Percentiles rank a stretch among this genome's conserved stretches.
These are phyloP conservation scores for Callocephalon fimbriatum DNA, from an alignment of 2,113 vertebrate species.

Conservation along the genomic window DNA sequence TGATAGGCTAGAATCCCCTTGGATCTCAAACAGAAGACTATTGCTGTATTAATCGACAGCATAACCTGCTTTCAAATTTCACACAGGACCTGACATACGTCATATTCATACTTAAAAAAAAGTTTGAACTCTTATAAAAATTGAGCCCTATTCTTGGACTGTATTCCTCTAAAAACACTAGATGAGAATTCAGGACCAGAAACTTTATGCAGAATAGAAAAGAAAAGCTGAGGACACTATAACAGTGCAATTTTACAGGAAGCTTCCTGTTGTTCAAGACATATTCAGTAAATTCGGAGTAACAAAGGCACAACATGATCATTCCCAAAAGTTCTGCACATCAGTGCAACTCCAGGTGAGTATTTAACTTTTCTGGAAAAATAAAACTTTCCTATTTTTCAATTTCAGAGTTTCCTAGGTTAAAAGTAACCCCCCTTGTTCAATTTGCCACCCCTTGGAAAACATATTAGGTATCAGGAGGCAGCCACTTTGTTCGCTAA, in stretches of 20 bases:
- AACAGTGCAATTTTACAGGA: not conserved
- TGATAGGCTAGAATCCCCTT: not conserved
- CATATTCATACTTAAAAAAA: not conserved
- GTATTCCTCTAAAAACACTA: not conserved
- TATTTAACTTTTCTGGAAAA: not conserved
- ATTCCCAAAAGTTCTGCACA: not conserved
- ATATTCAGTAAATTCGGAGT: not conserved
- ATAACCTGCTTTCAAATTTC: not conserved
- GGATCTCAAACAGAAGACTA: not conserved
- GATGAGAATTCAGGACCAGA: not conserved
- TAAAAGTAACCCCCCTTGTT: not conserved
- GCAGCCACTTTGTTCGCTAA: not conserved
- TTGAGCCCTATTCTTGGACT: not conserved
- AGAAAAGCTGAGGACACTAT: not conserved
- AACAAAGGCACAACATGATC: not conserved
- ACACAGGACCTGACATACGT: not conserved
- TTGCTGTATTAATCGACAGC: not conserved
- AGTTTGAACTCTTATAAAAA: not conserved
- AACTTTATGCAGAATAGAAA: not conserved
- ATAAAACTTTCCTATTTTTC: not conserved
- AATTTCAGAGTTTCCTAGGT: not conserved
- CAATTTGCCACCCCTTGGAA: not conserved
- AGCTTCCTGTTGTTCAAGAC: not conserved
- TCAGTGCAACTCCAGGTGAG: not conserved
- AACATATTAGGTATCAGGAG: not conserved